Conservation (phyloP, 2,797 vertebrate genomes). For the Ibycter americanus region DNA sequence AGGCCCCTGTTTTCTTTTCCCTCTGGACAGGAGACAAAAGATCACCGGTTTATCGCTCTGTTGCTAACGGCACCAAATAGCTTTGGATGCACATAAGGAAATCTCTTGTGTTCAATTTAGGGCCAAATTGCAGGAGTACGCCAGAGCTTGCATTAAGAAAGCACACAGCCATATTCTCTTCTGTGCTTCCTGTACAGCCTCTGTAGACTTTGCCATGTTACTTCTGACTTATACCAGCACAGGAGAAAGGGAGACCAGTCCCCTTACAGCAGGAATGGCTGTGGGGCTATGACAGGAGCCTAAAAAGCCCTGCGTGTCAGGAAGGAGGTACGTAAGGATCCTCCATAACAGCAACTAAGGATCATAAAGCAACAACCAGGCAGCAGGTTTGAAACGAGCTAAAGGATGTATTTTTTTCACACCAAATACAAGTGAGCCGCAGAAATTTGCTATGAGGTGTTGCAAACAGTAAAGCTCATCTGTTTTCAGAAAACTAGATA, state of each 20-base stretch:
- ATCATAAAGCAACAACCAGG: neutral
- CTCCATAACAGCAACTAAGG: neutral
- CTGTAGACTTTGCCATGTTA: neutral
- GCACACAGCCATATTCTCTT: neutral
- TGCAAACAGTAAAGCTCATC: neutral
- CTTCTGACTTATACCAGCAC: neutral
- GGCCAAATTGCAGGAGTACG: neutral
- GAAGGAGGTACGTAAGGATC: neutral
- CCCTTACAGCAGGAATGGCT: neutral
- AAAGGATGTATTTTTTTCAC: neutral
- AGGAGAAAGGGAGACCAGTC: neutral
- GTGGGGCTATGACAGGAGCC: accelerated
- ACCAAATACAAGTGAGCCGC: neutral
- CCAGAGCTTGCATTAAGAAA: neutral
- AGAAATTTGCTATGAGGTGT: neutral
- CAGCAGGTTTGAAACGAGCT: neutral
- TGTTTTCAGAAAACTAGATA: neutral
- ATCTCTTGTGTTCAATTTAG: neutral
- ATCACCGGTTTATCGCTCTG: neutral
- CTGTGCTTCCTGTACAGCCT: neutral
- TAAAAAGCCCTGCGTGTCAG: accelerated
- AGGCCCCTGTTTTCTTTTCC: neutral
- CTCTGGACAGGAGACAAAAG: neutral
- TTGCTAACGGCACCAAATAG: neutral
- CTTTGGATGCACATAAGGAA: neutral